Base-by-base conservation (phyloP, 1,140 invertebrate genomes). In the Bombyx mandarina region DNA sequence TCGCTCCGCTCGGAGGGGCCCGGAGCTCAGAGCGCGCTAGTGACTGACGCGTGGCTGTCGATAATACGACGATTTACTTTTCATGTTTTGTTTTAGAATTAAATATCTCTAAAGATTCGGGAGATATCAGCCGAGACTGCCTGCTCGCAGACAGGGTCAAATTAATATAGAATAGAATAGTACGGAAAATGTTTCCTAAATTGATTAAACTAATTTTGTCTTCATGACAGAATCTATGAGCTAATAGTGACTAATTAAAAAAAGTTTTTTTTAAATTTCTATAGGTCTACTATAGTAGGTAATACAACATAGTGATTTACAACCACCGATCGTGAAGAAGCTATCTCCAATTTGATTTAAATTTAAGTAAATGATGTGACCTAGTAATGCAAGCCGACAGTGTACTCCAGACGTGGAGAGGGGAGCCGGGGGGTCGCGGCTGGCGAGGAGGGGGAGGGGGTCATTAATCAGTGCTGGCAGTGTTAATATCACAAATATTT, bases 401-500 rank as follows among this genome's bases (percentile, higher is more conserved):
- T 50, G 12, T 8, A 3, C 8, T 8, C 44, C 43, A 26, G 35
- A 43, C 49, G 35, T 45, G 7, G 10, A 22, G 12, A 8, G 12
- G 6, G 8, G 26, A 50, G 8, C 6, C 48, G 4, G 7, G 12
- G 48, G 12, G 10, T 8, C 47, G 12, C 1, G 10, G 50, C 12
- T 52, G 56, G 62, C 1, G 43, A 22, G 47, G 57, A 49, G 54
- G 61, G 59, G 59, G 52, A 62, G 64, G 58, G 60, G 58, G 60
- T 66, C 64, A 55, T 66, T 62, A 62, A 66, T 62, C 64, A 66
- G 63, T 52, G 56, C 51, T 54, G 50, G 42, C 54, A 54, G 51
- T 66, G 61, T 66, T 66, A 66, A 66, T 66, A 62, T 60, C 58
- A 61, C 59, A 66, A 66, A 66, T 66, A 62, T 66, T 66, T 66